Base-by-base conservation (phyloP, 2,113 vertebrate genomes). In the Prietella phreatophila region DNA sequence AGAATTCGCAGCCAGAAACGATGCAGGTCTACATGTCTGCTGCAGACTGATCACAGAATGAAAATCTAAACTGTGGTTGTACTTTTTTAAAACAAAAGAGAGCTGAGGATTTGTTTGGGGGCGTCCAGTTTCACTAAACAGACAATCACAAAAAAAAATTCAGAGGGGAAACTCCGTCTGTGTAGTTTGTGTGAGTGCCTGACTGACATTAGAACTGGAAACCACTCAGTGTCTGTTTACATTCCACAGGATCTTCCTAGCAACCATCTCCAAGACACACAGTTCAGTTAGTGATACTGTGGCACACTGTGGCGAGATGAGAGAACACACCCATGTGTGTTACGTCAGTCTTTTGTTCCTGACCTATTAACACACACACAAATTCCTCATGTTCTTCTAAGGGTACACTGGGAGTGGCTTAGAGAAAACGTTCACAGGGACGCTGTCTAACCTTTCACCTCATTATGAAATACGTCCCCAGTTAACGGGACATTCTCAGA, bases 161-260 rank as follows among this genome's bases (percentile, higher is more conserved):
- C 55, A 89, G 85, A 36, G 30, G 42, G 86, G 89, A 91, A 92
- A 89, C 82, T 91, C 82, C 92, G 92, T 19, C 92, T 91, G 19
- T 86, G 36, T 17, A 90, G 88, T 67, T 87, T 58, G 89, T 55
- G 83, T 89, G 89, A 91, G 71, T 86, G 86, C 71, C 50, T 88
- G 88, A 78, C 86, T 93, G 92, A 91, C 90, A 88, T 92, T 90
- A 84, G 5, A 75, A 13, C 56, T 55, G 58, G 85, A 93, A 93
- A 92, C 55, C 88, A 93, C 88, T 89, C 90, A 83, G 88, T 27
- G 42, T 90, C 42, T 94, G 92, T 93, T 93, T 91, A 82, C 88
- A 86, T 19, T 88, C 75, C 30, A 47, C 85, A 78, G 85, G 80
- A 83, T 61, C 73, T 78, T 87, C 47, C 85, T 90, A 63, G 89